Percentiles rank a stretch among this genome's conserved stretches.
phyloP scores from a whole-genome alignment of 2,888 invertebrate genomes.

The Leptinotarsa tumamoca region DNA sequence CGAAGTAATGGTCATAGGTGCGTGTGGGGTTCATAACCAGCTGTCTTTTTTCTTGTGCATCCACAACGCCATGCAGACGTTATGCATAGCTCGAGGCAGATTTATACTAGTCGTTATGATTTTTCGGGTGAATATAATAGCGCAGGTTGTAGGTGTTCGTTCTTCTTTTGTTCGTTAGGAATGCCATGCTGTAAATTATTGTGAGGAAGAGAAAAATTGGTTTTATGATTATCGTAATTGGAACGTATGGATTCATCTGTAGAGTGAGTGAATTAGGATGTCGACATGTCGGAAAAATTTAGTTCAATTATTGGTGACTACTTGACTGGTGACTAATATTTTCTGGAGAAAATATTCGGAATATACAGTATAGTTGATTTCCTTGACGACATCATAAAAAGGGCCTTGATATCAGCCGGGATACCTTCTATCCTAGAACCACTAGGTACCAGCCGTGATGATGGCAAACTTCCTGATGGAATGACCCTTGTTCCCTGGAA shows the following conservation, averaged over 20 bases:
- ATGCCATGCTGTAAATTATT: conserved; percentile 20
- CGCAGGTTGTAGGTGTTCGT: conserved; percentile 39
- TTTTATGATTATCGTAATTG: background rate
- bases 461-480: too few species aligned
- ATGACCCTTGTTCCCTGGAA: too few species aligned
- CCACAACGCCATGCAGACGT: conserved; percentile 33
- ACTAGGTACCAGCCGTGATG: too few species aligned
- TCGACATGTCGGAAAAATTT: background rate
- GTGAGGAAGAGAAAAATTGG: background rate
- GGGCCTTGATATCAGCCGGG: too few species aligned
- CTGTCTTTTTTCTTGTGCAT: conserved; percentile 50
- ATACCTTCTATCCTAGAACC: too few species aligned
- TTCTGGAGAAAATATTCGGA: too few species aligned
- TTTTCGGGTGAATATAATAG: conserved; percentile 43
- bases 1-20: conserved; percentile 50
- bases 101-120: conserved; percentile 52
- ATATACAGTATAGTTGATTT: too few species aligned
- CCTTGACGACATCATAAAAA: too few species aligned
- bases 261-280: background rate
- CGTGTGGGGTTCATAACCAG: conserved; percentile 53
- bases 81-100: conserved; percentile 47
- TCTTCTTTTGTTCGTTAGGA: conserved; percentile 32
- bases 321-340: too few species aligned
- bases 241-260: background rate
- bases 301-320: too few species aligned